Conservation (phyloP, 1,140 invertebrate genomes). For the Saccostrea cuccullata region DNA sequence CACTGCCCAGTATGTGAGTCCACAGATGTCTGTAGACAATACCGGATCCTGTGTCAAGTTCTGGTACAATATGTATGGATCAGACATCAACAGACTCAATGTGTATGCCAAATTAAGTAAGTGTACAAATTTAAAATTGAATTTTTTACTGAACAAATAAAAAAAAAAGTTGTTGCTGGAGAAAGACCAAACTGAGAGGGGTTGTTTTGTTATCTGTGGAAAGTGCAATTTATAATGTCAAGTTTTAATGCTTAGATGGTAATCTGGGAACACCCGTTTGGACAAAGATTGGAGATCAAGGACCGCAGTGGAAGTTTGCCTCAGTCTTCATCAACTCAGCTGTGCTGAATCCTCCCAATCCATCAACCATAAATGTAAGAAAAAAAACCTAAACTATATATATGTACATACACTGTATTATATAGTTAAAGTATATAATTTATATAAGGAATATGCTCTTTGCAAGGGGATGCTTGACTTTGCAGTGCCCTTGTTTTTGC, state of each 20-base stretch:
- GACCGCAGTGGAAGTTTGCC: constrained; percentile 71
- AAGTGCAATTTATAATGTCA: not conserved
- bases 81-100: constrained; percentile 63
- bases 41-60: constrained; percentile 69
- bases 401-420: no score
- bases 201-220: no score
- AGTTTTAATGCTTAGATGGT: constrained; percentile 44
- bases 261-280: constrained; percentile 65
- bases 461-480: no score
- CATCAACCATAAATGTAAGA: constrained; percentile 58
- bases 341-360: constrained; percentile 51
- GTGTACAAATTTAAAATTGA: not conserved
- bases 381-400: not conserved
- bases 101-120: constrained; percentile 64
- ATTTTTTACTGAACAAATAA: no score
- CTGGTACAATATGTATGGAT: constrained; percentile 73
- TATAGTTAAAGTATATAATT: no score
- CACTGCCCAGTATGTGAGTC: constrained; percentile 84
- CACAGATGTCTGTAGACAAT: constrained; percentile 80
- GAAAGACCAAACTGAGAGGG: no score
- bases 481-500: no score
- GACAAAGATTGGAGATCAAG: constrained; percentile 71
- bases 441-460: no score
- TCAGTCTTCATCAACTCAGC: constrained; percentile 65
- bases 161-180: no score